Evolutionary conservation across 2,888 invertebrate species (phyloP).

Genomic region (Escarpia spicata): DNA sequence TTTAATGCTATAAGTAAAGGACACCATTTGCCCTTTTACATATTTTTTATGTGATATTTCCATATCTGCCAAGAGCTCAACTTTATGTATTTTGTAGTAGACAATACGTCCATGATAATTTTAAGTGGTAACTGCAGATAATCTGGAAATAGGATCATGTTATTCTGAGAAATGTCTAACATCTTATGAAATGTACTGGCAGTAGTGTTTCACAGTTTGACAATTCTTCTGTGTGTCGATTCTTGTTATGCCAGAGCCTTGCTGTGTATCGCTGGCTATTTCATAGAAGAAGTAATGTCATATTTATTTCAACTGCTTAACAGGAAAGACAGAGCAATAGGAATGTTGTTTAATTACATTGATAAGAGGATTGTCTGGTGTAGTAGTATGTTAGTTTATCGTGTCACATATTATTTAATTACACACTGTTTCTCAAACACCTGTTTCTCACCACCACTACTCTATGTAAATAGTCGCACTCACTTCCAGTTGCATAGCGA

Average conservation of each 20-base stretch:
- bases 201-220: neutral
- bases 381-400: neutral
- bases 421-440: neutral
- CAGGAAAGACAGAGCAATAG: neutral
- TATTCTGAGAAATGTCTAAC: neutral
- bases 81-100: neutral
- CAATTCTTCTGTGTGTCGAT: neutral
- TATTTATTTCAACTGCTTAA: neutral
- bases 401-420: neutral
- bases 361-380: neutral
- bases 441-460: too few species aligned
- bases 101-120: neutral
- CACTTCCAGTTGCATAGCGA: too few species aligned
- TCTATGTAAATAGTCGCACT: too few species aligned
- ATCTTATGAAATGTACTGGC: neutral
- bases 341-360: neutral
- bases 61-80: neutral
- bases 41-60: neutral
- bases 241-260: neutral
- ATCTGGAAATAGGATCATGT: neutral
- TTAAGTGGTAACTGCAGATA: neutral
- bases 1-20: neutral
- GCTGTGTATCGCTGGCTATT: neutral
- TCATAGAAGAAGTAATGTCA: neutral
- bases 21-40: neutral